phyloP scores from a whole-genome alignment of 2,113 vertebrate genomes.

The Heptranchias perlo region DNA sequence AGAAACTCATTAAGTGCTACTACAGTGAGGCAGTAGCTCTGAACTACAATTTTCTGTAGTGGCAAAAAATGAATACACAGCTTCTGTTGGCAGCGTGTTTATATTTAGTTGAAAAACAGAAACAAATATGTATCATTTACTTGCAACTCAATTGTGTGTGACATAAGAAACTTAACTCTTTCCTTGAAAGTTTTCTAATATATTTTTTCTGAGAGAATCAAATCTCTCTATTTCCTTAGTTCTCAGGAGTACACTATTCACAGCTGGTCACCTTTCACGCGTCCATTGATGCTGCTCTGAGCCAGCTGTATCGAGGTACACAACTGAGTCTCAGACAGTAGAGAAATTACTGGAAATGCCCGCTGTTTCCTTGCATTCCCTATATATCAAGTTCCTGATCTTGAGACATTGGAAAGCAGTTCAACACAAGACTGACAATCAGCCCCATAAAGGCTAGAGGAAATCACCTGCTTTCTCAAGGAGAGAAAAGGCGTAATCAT shows the following conservation, averaged over 20 bases:
- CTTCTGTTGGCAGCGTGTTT: neutral
- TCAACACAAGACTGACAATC: neutral
- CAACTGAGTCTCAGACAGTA: neutral
- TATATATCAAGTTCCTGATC: neutral
- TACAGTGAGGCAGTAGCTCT: neutral
- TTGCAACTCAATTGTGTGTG: neutral
- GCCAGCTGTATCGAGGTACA: neutral
- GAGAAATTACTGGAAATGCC: neutral
- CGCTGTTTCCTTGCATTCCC: neutral
- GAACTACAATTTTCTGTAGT: neutral
- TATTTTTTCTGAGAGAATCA: neutral
- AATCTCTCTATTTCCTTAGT: neutral
- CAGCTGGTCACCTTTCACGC: neutral
- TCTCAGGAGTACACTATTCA: neutral
- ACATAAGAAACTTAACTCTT: neutral
- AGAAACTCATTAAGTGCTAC: neutral
- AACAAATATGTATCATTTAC: neutral
- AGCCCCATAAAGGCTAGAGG: neutral
- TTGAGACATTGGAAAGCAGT: neutral
- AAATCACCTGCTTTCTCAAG: neutral
- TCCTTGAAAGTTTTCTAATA: neutral
- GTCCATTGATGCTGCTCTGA: neutral
- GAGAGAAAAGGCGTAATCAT: no score
- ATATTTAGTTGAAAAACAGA: neutral
- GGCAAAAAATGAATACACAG: neutral